Percentiles rank a stretch among this genome's conserved stretches.
These are phyloP conservation scores for Odiellus spinosus DNA, from an alignment of 2,888 invertebrate species.

Conservation along the genomic window DNA sequence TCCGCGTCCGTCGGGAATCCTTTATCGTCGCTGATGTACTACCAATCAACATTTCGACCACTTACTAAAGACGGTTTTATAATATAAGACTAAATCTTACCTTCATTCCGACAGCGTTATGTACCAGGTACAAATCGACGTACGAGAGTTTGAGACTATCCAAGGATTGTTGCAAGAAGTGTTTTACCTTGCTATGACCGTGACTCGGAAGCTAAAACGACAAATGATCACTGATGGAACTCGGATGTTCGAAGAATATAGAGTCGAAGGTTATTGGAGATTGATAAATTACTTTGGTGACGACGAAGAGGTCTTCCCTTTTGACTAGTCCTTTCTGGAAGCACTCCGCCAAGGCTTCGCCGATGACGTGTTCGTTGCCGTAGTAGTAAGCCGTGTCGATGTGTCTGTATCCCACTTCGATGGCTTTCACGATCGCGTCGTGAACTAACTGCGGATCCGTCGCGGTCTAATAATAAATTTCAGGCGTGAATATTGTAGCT, in stretches of 20 bases:
- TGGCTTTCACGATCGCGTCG: conserved; percentile 2
- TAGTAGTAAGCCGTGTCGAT: conserved; percentile 20
- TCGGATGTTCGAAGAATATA: no score
- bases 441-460: not conserved
- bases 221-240: no score
- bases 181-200: conserved; percentile 50
- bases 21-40: no score
- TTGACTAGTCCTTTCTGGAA: conserved; percentile 10
- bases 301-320: conserved; percentile 20
- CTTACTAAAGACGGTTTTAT: conserved; percentile 26
- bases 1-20: conserved; percentile 43
- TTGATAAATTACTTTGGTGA: conserved; percentile 16
- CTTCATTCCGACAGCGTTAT: conserved; percentile 51
- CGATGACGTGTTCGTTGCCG: conserved; percentile 19
- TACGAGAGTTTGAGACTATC: conserved; percentile 56
- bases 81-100: conserved; percentile 21
- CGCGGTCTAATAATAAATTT: no score
- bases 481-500: conserved; percentile 8
- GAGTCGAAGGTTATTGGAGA: no score
- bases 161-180: conserved; percentile 49
- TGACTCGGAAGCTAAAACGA: conserved; percentile 26
- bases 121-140: conserved; percentile 65
- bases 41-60: conserved; percentile 31
- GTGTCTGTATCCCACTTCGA: conserved; percentile 18
- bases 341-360: conserved; percentile 14